Conservation (phyloP, 35 echinoderm and acorn worm genomes). For the Diadema setosum region DNA sequence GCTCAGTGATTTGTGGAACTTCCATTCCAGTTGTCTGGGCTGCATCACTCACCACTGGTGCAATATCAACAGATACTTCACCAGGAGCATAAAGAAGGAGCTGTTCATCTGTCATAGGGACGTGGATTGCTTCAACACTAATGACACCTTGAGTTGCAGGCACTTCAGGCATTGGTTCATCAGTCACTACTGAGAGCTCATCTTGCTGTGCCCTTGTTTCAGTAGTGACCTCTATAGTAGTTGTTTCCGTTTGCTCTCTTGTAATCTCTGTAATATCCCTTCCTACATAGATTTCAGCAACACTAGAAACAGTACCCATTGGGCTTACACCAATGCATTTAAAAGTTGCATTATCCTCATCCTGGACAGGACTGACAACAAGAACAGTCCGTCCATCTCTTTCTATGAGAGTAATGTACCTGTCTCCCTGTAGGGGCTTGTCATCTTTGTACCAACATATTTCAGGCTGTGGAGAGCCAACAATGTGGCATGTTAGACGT, state of each 20-base stretch:
- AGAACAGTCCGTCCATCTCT: constrained; percentile 7
- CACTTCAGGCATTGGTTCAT: too few species aligned
- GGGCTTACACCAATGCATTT: constrained; percentile 12
- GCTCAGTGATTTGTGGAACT: not conserved
- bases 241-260: not conserved
- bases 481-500: constrained; percentile 60
- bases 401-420: not conserved
- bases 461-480: constrained; percentile 86
- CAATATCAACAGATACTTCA: not conserved
- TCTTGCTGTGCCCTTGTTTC: not conserved
- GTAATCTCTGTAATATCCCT: not conserved
- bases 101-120: not conserved
- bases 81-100: not conserved
- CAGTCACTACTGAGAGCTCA: not conserved
- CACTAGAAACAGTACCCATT: not conserved
- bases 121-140: not conserved
- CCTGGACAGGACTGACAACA: constrained; percentile 7
- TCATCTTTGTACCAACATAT: constrained; percentile 83
- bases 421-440: not conserved
- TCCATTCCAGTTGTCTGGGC: not conserved
- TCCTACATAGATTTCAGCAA: not conserved
- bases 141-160: too few species aligned
- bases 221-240: not conserved
- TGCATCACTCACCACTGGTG: not conserved
- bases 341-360: constrained; percentile 7